phyloP scores from a whole-genome alignment of 2,888 invertebrate species.

The Caenorhabditis sp. region DNA sequence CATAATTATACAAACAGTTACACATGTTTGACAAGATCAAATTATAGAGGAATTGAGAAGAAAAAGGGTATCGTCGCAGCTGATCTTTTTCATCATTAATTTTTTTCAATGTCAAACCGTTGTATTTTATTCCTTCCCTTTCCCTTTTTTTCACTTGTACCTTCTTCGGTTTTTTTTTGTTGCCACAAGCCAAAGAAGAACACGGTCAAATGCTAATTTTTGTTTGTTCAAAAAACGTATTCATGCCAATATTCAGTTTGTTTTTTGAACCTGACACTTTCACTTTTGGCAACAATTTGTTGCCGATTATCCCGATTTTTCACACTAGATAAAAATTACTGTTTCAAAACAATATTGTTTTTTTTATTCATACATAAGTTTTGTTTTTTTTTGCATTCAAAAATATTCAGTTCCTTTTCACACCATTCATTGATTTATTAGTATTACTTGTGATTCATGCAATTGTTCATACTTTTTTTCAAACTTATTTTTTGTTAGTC shows the following conservation, averaged over 20 bases:
- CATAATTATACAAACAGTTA: not conserved
- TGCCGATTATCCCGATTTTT: not conserved
- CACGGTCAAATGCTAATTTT: conserved; percentile 1
- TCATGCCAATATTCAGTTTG: not conserved
- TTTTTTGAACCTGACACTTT: not conserved
- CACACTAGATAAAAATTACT: not conserved
- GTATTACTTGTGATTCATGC: not conserved
- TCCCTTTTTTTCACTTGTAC: not conserved
- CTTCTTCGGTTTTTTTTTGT: not conserved
- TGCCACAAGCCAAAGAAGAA: not conserved
- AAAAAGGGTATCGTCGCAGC: conserved; percentile 33
- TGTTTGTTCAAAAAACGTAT: not conserved
- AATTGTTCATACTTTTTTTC: not conserved
- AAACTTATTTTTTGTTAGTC: not conserved
- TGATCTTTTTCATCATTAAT: conserved; percentile 21
- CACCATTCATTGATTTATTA: not conserved
- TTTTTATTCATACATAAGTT: not conserved
- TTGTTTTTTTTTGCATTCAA: not conserved
- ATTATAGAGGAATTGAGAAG: conserved; percentile 26
- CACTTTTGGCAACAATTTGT: not conserved
- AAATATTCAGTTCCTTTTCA: not conserved
- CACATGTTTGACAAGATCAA: conserved; percentile 29
- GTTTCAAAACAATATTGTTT: not conserved
- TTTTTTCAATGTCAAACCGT: conserved; percentile 34
- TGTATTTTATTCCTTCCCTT: not conserved